Evolutionary conservation across 2,113 vertebrate species (phyloP), one percentile per base, ranked within the genome.

Genomic region (Thalassarche chlororhynchos): DNA sequence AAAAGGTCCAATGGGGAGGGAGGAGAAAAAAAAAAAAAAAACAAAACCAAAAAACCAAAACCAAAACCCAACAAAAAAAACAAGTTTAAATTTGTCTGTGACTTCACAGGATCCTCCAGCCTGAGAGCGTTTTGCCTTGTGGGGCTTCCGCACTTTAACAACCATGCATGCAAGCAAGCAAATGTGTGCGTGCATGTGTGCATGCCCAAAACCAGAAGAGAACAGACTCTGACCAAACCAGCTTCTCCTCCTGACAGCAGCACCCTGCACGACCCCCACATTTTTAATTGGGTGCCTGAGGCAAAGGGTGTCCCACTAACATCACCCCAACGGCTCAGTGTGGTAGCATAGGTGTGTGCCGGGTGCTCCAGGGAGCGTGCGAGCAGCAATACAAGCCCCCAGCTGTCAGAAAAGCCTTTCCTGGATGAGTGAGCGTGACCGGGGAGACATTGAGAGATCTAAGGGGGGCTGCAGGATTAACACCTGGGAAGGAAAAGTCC

Each of bases 101-200:
- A 54, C 21, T 46, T 38, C 57, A 14, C 25, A 36, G 20, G 16
- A 32, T 32, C 47, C 26, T 47, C 66, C 76, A 55, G 9, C 29
- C 40, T 4, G 28, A 47, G 7, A 60, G 34, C 1, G 0, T 13
- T 89, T 69, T 61, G 16, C 58, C 10, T 36, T 28, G 23, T 29
- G 24, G 24, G 32, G 51, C 9, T 44, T 31, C 32, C 6, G 25
- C 1, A 0, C 46, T 5, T 5, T 3, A 1, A 36, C 18, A 52
- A 8, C 21, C 25, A 2, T 0, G 18, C 9, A 29, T 0, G 3
- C 8, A 9, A 65, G 10, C 19, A 29, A 8, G 46, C 3, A 4
- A 31, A 66, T 0, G 4, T 1, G 13, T 7, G 34, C 1, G 2
- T 16, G 34, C 14, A 13, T 0, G 3, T 3, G 10, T 5, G 34